Evolutionary conservation across 2,113 vertebrate species (phyloP), one percentile per base, ranked within the genome.

Genomic region (Rutilus rutilus): DNA sequence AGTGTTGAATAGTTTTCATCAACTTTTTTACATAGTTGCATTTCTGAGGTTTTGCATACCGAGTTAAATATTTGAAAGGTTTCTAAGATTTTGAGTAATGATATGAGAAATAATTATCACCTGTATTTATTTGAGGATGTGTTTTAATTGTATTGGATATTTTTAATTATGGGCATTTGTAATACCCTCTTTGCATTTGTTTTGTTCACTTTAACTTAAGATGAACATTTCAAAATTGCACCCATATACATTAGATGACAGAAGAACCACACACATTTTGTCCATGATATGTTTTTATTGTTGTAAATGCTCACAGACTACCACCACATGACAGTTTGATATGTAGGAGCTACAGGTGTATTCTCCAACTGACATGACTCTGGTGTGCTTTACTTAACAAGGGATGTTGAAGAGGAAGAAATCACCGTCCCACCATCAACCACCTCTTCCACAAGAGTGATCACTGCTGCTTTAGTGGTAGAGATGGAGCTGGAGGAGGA

Each of bases 401-500:
- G 59, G 1, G 84, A 1, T 3, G 85, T 52, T 9, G 91, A 71
- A 2, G 91, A 82, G 0, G 87, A 89, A 11, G 92, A 89, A 21
- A 93, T 39, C 86, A 92, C 81, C 77, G 12, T 86, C 25, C 93
- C 93, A 1, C 92, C 92, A 1, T 93, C 90, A 7, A 93, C 88
- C 76, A 93, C 87, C 84, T 91, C 47, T 50, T 95, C 85, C 85
- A 93, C 83, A 47, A 94, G 86, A 0, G 87, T 91, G 87, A 94
- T 91, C 62, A 91, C 84, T 3, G 87, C 85, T 30, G 84, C 87
- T 57, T 84, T 92, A 0, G 39, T 89, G 0, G 47, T 85, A 45
- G 27, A 73, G 0, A 47, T 47, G 6, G 67, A 15, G 54, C 52
- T 87, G 30, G 27, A 42, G 8, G 17, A 33, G 60, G 19, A 27